phyloP scores from a whole-genome alignment of 2,888 invertebrate genomes.

The Ferdinandea cuprea region DNA sequence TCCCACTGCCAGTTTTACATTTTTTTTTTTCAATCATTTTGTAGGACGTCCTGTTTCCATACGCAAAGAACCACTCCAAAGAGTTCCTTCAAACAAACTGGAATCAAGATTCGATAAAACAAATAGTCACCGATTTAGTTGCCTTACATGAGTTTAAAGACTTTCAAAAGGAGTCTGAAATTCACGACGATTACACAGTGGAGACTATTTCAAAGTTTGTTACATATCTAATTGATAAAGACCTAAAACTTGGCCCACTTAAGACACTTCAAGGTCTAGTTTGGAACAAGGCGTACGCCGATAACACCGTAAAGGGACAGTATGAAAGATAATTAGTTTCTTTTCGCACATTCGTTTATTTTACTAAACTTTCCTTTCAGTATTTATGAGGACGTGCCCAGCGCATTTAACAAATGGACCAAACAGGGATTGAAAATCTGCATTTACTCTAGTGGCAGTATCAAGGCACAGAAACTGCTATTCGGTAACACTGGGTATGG shows the following conservation, averaged over 20 bases:
- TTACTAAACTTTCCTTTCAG: constrained; percentile 84
- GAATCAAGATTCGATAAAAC: constrained; percentile 87
- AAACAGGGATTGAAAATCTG: constrained; percentile 88
- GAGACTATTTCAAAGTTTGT: constrained; percentile 88
- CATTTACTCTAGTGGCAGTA: constrained; percentile 96
- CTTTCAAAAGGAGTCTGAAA: constrained; percentile 79
- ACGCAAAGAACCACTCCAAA: constrained; percentile 89
- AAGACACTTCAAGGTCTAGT: constrained; percentile 96
- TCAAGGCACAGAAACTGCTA: constrained; percentile 94
- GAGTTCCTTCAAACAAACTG: constrained; percentile 89
- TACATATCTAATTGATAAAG: constrained; percentile 91
- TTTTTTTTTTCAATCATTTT: constrained; percentile 55
- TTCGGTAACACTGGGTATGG: constrained; percentile 91
- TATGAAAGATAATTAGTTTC: constrained; percentile 85
- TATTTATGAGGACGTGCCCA: constrained; percentile 93
- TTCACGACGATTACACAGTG: constrained; percentile 81
- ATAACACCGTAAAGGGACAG: constrained; percentile 93
- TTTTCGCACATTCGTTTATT: neutral
- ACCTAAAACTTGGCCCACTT: constrained; percentile 90
- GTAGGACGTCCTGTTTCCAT: constrained; percentile 91
- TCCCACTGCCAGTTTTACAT: too few relatives aligned
- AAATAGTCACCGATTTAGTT: constrained; percentile 87
- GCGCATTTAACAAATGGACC: constrained; percentile 89
- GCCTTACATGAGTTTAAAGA: constrained; percentile 81
- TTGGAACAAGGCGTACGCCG: constrained; percentile 93